Base-by-base conservation (phyloP, 2,888 invertebrate genomes). In the Clivina fossor region DNA sequence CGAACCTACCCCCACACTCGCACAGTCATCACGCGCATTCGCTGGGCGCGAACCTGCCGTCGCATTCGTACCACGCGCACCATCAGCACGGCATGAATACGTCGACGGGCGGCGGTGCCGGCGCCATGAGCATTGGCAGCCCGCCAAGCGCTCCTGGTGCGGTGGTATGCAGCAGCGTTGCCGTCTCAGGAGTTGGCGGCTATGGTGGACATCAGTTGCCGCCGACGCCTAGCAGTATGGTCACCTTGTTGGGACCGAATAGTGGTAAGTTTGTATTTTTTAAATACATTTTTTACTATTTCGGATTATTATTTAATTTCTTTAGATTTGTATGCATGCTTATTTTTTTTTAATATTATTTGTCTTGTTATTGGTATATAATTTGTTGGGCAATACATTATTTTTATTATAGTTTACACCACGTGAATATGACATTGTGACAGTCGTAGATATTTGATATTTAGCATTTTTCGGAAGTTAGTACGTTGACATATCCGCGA, bases 211-310 rank as follows among this genome's bases (percentile, higher is more conserved):
- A 64, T 16, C 76, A 75, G 54, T 65, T 77, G 59, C 73, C 76
- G 4, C 71, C 76, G 1, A 74, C 75, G 0, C 72, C 76, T 0
- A 76, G 73, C 50, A 74, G 77, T 5, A 64, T 76, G 57, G 72
- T 76, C 5, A 76, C 76, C 2, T 75, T 78, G 69, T 68, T 78
- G 64, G 77, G 77, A 4, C 71, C 77, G 0, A 76, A 75, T 60
- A 77, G 75, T 2, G 73, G 74, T 62, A 73, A 73, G 66, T 20
- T 15, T n/a, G n/a, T n/a, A n/a, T n/a, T 11, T 49, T 24, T 20
- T n/a, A 13, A 20, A 5, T 26, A 26, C 26, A 26, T 7, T 8
- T 7, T 26, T 26, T 26, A 7, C 18, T 13, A 15, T 37, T 15
- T 16, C 18, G 37, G n/a, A n/a, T n/a, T n/a, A n/a, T n/a, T n/a